A percentile compares a stretch with the other conserved stretches of the same genome.
These are phyloP conservation scores for Hypomecis atomaria DNA, from an alignment of 2,888 invertebrate species.

Conservation along the genomic window DNA sequence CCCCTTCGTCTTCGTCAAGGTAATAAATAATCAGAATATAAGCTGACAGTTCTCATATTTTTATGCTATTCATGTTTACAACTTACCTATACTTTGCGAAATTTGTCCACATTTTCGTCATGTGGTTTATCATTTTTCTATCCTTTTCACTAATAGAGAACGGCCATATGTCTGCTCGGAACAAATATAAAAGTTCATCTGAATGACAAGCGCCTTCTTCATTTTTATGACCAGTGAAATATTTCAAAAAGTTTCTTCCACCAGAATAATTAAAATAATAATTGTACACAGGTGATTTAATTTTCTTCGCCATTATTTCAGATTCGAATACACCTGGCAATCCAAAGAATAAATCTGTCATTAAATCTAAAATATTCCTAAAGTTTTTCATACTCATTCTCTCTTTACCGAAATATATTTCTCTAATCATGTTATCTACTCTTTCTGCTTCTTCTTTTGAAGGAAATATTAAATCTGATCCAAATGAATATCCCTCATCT, in stretches of 20 bases:
- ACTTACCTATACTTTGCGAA: slow-evolving; percentile 76
- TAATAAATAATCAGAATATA: too few relatives aligned
- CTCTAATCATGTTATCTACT: slow-evolving; percentile 57
- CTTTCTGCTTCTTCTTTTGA: slow-evolving; percentile 59
- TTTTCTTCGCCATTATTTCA: slow-evolving; percentile 49
- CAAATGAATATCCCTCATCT: slow-evolving; percentile 66
- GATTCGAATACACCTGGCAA: slow-evolving; percentile 68
- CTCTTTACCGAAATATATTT: slow-evolving; percentile 77
- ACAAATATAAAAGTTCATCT: slow-evolving; percentile 76
- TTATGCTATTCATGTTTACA: too few relatives aligned
- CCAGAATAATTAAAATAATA: slow-evolving; percentile 72
- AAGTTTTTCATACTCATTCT: slow-evolving; percentile 65
- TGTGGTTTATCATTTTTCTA: slow-evolving; percentile 58
- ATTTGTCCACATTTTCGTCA: slow-evolving; percentile 74
- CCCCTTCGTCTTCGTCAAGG: too few relatives aligned
- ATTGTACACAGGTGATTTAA: slow-evolving; percentile 61
- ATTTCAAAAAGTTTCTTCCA: slow-evolving; percentile 66
- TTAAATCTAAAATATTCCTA: slow-evolving; percentile 65
- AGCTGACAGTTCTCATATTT: too few relatives aligned
- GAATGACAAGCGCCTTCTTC: slow-evolving; percentile 67
- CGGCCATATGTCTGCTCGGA: slow-evolving; percentile 62
- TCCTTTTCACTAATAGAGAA: slow-evolving; percentile 60
- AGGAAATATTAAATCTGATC: slow-evolving; percentile 69
- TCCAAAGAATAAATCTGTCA: slow-evolving; percentile 75
- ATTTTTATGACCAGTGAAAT: slow-evolving; percentile 52